Evolutionary conservation across 2,797 vertebrate genomes (phyloP).

Genomic region (Lateolabrax maculatus): DNA sequence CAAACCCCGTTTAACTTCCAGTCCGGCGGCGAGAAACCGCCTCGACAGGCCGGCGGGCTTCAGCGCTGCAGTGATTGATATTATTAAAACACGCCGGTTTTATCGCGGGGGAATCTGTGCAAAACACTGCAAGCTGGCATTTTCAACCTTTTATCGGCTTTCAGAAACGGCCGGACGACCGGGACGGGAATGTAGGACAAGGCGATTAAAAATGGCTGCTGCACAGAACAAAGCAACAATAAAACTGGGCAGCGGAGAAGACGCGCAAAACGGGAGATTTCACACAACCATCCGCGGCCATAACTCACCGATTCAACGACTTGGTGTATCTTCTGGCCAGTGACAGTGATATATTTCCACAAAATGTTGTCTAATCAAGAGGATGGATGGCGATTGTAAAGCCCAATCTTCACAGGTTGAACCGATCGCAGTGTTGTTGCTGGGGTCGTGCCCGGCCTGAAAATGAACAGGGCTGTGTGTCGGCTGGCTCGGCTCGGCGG

Average conservation of each 20-base stretch:
- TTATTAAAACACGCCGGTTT: background rate
- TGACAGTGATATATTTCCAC: conserved; percentile 75
- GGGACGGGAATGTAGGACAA: conserved; percentile 81
- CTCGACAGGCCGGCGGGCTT: conserved; percentile 27
- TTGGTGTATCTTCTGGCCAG: conserved; percentile 66
- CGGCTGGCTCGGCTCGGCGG: conserved; percentile 53
- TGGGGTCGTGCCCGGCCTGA: conserved; percentile 85
- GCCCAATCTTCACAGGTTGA: conserved; percentile 77
- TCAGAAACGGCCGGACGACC: conserved; percentile 55
- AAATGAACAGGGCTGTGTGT: conserved; percentile 69
- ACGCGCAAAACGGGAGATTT: conserved; percentile 35
- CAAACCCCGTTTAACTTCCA: conserved; percentile 62
- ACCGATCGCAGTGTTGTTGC: conserved; percentile 76
- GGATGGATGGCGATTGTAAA: conserved; percentile 88
- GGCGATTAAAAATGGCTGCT: conserved; percentile 91
- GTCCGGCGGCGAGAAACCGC: conserved; percentile 50
- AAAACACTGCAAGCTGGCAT: conserved; percentile 6
- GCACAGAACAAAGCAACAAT: conserved; percentile 90
- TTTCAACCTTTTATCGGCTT: conserved; percentile 51
- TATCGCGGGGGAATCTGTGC: rapidly evolving
- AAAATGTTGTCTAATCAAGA: conserved; percentile 65
- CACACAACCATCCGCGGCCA: background rate
- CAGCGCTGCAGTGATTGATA: background rate
- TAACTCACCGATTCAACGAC: conserved; percentile 83
- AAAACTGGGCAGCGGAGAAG: conserved; percentile 75